Evolutionary conservation across 2,113 vertebrate genomes (phyloP), one percentile per base, ranked within the genome.

Genomic region (Halichoeres trimaculatus): DNA sequence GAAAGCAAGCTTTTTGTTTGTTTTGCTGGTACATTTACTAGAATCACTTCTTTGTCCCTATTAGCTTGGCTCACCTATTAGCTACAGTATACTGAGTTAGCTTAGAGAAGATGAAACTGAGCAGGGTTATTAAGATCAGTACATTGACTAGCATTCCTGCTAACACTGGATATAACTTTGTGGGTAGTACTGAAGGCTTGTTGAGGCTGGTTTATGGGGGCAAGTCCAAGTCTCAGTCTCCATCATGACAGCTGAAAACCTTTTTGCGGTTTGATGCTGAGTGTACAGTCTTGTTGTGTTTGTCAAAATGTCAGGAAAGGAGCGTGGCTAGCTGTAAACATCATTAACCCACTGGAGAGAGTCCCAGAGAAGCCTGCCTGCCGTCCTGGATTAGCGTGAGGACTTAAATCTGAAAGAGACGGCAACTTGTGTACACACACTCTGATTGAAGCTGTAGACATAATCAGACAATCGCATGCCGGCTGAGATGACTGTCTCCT

Each of bases 311-410:
- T 84, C 73, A 65, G 48, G 8, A 41, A 55, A 64, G 70, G 69
- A 70, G 35, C 51, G 43, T 80, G 76, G 68, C 43, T 34, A 9
- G 69, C 71, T 81, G 77, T 80, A 70, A 88, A 86, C 84, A 83
- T 68, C 48, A 66, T 72, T 78, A 79, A 77, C 69, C 60, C 48
- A 8, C 23, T 2, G 22, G 26, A 63, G 71, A 63, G 52, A 62
- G 47, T 72, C 61, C 61, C 41, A 63, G 57, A 68, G 68, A 75
- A 35, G 45, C 51, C 34, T 12, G 35, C 45, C 47, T 67, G 60
- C 67, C 47, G 57, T 8, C 51, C 67, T 38, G 47, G 22, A 56
- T 71, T 60, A 73, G 70, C 13, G 22, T 13, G 16, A 69, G 22
- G 61, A 69, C 77, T 68, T 50, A 57, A 43, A 60, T 43, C 2